Evolutionary conservation across 2,888 invertebrate genomes (phyloP), one percentile per base, ranked within the genome.

Genomic region (Trichogramma dendrolimi): DNA sequence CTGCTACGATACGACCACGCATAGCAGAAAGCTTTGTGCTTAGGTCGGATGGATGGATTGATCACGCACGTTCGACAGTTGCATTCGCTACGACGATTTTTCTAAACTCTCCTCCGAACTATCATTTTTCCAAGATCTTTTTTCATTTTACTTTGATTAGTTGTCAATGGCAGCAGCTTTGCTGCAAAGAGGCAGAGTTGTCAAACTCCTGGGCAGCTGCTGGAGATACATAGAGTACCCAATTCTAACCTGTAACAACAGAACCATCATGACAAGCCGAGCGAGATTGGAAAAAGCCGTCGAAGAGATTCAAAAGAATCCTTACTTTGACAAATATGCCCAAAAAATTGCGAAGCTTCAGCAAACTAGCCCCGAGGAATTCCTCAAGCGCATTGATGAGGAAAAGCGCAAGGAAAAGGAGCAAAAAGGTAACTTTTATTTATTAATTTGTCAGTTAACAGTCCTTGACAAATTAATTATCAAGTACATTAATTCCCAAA

Each of bases 321-420:
- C 92, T 0, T 93, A 88, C 74, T 93, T 83, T 72, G 87, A 88
- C 14, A 94, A 93, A 73, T 94, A 94, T 80, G 87, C 91, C 0
- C 79, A 83, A 2, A 91, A 91, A 76, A 90, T 94, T 67, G 85
- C 89, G 0, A 81, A 84, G 63, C 75, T 91, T 27, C 91, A 92
- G 75, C 81, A 89, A 76, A 87, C 87, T 0, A 86, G 88, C 4
- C 91, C 92, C 0, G 87, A 89, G 69, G 90, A 91, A 74, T 90
- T 92, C 73, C 71, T 88, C 52, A 79, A 84, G 43, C 82, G 86
- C 66, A 77, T 90, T 8, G 87, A 88, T 71, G 80, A 80, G 42
- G 80, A 82, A 63, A 80, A 81, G 51, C 68, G 70, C 47, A 68
- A 73, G 42, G 10, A 69, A 6, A 74, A 80, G 73, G 65, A 76